Conservation (phyloP, 1,140 invertebrate species). For the Limonius californicus region DNA sequence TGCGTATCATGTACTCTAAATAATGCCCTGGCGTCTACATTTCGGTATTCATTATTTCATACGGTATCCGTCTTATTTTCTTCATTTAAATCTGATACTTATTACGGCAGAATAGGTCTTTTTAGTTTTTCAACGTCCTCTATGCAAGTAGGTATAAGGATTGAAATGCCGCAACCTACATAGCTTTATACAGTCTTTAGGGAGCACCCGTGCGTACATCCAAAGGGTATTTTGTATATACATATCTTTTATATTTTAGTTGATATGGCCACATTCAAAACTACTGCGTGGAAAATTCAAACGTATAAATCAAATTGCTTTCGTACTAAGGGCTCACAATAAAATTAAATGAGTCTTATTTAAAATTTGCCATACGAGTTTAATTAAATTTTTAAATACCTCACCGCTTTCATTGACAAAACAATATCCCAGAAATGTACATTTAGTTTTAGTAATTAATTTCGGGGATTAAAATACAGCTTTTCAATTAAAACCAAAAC, state of each 20-base stretch:
- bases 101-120: constrained; percentile 5
- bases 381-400: too few relatives aligned
- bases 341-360: too few relatives aligned
- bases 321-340: not conserved
- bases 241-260: constrained; percentile 15
- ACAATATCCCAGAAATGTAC: too few relatives aligned
- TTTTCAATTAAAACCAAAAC: too few relatives aligned
- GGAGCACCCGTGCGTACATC: constrained; percentile 3
- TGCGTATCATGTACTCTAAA: too few relatives aligned
- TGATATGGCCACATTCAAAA: constrained; percentile 4
- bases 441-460: too few relatives aligned
- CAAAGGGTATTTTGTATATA: constrained; percentile 15
- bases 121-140: constrained; percentile 6
- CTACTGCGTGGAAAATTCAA: constrained; percentile 1
- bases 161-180: not conserved
- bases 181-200: constrained; percentile 8
- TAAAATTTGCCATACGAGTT: too few relatives aligned
- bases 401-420: too few relatives aligned
- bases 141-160: not conserved
- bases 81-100: constrained; percentile 11
- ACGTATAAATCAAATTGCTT: constrained; percentile 12
- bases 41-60: not conserved
- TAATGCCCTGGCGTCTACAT: too few relatives aligned
- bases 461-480: too few relatives aligned
- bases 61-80: constrained; percentile 2